Evolutionary conservation across 1,140 invertebrate species (phyloP).

Genomic region (Lepidurus arcticus): DNA sequence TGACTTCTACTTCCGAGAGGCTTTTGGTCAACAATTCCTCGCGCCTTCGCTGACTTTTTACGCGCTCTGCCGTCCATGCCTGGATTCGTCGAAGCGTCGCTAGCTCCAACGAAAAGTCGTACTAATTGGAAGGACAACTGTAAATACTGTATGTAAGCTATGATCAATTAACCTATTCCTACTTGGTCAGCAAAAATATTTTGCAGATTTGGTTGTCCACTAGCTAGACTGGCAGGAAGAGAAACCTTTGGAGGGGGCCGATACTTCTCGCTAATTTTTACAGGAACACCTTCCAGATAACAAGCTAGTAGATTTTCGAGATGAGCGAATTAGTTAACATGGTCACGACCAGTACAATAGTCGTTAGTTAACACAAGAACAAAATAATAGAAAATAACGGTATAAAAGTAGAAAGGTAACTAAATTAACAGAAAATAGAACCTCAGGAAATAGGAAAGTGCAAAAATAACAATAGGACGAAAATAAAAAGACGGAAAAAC

Average conservation of each 20-base stretch:
- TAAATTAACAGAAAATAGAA: no score
- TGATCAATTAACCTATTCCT: neutral
- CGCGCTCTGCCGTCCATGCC: neutral
- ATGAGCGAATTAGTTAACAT: neutral
- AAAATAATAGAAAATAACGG: no score
- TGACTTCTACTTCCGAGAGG: neutral
- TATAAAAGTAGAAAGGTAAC: no score
- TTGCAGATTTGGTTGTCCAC: slow-evolving; percentile 49
- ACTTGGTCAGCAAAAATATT: slow-evolving; percentile 38
- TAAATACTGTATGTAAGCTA: neutral
- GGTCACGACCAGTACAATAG: neutral
- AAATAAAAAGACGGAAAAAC: no score
- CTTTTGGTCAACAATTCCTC: neutral
- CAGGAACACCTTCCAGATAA: slow-evolving; percentile 73
- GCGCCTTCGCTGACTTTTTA: neutral
- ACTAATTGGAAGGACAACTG: neutral
- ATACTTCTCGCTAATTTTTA: slow-evolving; percentile 79
- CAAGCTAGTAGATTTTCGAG: neutral
- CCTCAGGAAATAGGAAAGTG: no score
- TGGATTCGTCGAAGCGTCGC: neutral
- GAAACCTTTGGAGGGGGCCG: slow-evolving; percentile 67
- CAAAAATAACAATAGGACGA: no score
- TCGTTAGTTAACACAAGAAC: no score
- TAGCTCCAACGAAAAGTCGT: neutral
- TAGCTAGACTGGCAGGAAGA: slow-evolving; percentile 57